These are phyloP conservation scores for Pterobdella sp. DNA, from an alignment of 2,888 invertebrate species.

Conservation along the genomic window DNA sequence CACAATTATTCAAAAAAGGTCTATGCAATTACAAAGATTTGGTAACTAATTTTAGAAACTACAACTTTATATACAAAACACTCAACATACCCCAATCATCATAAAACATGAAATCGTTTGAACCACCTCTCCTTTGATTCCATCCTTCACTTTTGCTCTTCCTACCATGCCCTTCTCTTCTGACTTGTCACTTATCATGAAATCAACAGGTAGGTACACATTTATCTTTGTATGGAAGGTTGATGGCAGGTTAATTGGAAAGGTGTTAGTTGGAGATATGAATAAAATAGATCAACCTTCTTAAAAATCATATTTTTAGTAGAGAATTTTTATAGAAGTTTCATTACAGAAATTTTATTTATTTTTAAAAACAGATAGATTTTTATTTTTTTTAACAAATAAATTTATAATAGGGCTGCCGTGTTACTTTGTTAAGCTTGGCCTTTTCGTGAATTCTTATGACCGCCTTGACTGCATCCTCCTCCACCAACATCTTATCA, in stretches of 20 bases:
- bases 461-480: conserved; percentile 91
- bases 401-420: no score
- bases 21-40: no score
- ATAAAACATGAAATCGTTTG: conserved; percentile 15
- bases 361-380: no score
- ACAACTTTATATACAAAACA: neutral
- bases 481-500: conserved; percentile 86
- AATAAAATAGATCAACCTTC: no score
- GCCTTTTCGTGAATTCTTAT: conserved; percentile 81
- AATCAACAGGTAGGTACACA: conserved; percentile 89
- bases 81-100: neutral
- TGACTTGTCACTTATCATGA: conserved; percentile 74
- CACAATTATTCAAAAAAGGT: no score
- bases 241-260: no score
- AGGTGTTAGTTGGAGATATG: no score
- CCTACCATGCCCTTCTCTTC: conserved; percentile 80
- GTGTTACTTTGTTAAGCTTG: conserved; percentile 63
- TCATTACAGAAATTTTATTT: no score
- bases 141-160: conserved; percentile 66
- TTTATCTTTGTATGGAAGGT: conserved; percentile 76
- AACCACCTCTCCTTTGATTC: conserved; percentile 65
- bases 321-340: no score
- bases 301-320: no score
- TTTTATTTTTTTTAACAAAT: no score
- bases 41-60: no score